Base-by-base conservation (phyloP, 2,888 invertebrate species). In the Emmelina monodactyla region DNA sequence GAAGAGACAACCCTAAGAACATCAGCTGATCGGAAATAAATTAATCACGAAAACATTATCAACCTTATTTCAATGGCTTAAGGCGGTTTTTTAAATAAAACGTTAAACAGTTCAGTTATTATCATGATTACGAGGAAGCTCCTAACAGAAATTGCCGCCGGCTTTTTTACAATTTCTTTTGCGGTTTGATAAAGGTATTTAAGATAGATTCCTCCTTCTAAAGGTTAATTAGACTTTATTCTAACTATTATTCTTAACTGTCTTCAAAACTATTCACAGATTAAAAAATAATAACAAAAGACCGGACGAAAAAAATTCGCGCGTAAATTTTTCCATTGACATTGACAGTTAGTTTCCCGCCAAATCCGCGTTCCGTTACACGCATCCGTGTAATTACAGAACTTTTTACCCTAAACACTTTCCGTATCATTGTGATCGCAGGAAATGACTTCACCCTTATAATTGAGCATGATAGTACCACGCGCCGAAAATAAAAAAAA, bases 361-460 rank as follows among this genome's bases (percentile, higher is more conserved):
- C 56, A 53, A 54, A 50, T 47, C 44, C 37, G 32, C 38, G 40
- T 46, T 48, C 50, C 51, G 53, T 52, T 53, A 45, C 49, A 49
- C 48, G 49, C 45, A 49, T 33, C 33, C 31, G 22, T 28, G 39
- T 47, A 54, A 55, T 54, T 54, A 49, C 28, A 25, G 43, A 46
- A 48, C 49, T 43, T 49, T 46, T 47, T 40, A 38, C 40, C 34
- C 31, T 38, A 43, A 38, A 33, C 25, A 25, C 42, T 52, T 57
- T 59, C 55, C 60, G 62, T 71, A 67, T 72, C 71, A 59, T 66
- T 71, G 72, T 70, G 67, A 67, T 69, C 65, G 48, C 62, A 67
- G 73, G 73, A 72, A 70, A 65, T 62, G 59, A 64, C 61, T 60
- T 58, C 67, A 65, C 64, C 68, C 62, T 53, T 61, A 53, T 69